Evolutionary conservation across 2,113 vertebrate genomes (phyloP), one percentile per base, ranked within the genome.

Genomic region (Channa maculata): DNA sequence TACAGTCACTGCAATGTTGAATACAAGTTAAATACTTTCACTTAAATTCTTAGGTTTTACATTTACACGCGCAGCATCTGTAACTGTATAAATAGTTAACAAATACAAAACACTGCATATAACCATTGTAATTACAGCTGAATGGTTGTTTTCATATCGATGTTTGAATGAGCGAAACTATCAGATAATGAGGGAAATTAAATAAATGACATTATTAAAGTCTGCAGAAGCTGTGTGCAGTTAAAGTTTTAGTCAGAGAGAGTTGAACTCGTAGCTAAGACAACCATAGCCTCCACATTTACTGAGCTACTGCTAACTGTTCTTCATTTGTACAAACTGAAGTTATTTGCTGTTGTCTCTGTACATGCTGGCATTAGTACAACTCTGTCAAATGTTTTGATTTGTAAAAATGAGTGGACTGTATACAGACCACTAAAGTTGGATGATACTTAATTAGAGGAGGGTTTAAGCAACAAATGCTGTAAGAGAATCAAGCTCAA

Each of bases 201-300:
- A 54, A 54, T 45, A 36, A 55, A 67, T 54, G 3, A 45, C 41
- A 67, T 55, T 45, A 67, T 54, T 67, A 34, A 60, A 10, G 54
- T 50, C 46, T 43, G 15, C 33, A 71, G 8, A 15, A 70, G n/a
- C 34, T 64, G 13, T 34, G 2, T 36, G 65, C 51, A 54, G 49
- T 52, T 43, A 5, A 24, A 13, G 8, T 34, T 59, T 41, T 12
- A 12, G 44, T 49, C 44, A 24, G 24, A 24, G 24, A 24, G 24
- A 41, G 43, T 50, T 59, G 33, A 59, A 59, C n/a, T 14, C 36
- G 37, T 55, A 14, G 55, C 50, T 34, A 15, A 8, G 13, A 60
- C n/a, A 15, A 65, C 13, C 61, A 2, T 3, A 34, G 48, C 11
- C 12, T 51, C 34, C 24, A 15, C 33, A 43, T 51, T 34, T 60